Evolutionary conservation across 2,113 vertebrate genomes (phyloP), one percentile per base, ranked within the genome.

Genomic region (Symphodus melops): DNA sequence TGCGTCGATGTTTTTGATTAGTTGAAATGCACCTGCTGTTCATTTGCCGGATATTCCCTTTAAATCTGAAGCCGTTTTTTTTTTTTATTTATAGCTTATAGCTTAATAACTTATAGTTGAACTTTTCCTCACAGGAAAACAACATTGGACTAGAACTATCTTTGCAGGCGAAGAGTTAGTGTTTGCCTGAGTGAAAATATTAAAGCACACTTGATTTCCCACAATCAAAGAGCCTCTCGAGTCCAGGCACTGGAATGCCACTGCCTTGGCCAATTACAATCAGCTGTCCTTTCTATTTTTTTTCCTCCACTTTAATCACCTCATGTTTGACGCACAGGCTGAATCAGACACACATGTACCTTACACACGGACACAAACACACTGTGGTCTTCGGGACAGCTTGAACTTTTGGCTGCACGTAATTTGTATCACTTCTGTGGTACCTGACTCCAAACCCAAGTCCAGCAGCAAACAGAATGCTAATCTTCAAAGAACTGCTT

Each of bases 401-500:
- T 8, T 61, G 21, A 52, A 52, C 19, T 1, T 54, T 54, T 49
- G 14, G n/a, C 39, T 75, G 36, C 21, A 46, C 55, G n/a, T 41
- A 41, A 33, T 69, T 75, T 55, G 33, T 19, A 60, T 79, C 0
- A 58, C 76, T 67, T 64, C 42, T 41, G 41, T 21, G 5, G 4
- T 68, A 46, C 44, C 44, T 49, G 36, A 41, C 28, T 17, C 6
- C 37, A 70, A 64, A 67, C 53, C 49, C 37, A 17, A 41, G 51
- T 61, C 56, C 44, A 44, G 68, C 49, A 62, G 72, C 54, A 75
- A 77, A 83, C 74, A 59, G 68, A 37, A 21, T 56, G 39, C 67
- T 85, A 82, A 89, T 88, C 90, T 87, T 88, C 86, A 88, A 90
- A 87, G 79, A 62, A 20, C 56, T 67, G 77, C 72, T 85, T 77